Base-by-base conservation (phyloP, 1,140 invertebrate species). In the Anoplolepis gracilipes region DNA sequence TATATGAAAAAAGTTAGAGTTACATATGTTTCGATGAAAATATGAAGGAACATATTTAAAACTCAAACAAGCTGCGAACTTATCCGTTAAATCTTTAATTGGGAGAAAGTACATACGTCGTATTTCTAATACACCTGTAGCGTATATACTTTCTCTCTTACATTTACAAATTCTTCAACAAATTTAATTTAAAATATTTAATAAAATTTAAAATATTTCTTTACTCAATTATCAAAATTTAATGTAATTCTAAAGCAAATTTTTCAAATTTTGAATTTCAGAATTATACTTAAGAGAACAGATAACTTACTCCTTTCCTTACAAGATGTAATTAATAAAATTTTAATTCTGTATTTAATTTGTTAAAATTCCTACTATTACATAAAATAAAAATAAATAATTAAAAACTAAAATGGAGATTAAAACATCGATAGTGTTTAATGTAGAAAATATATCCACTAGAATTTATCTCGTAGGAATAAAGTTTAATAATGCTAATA, bases 41-140 rank as follows among this genome's bases (percentile, higher is more conserved):
- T 39, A 28, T 61, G 16, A 62, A 67, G 1, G n/a, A 22, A 49
- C 46, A 11, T 10, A 19, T 64, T 49, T 13, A 7, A 22, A 78
- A 78, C 22, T 65, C 16, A 22, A 78, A 49, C 16, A 53, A n/a
- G 25, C 6, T 42, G 55, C 10, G 7, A 42, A 59, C 7, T 82
- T 82, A 36, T 22, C 53, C 53, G 53, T 57, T 81, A 70, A 59
- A 81, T 70, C 55, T 46, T 59, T 79, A 79, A 70, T 79, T 72
- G 36, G 19, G 78, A 82, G 78, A 82, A 82, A 82, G 78, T 82
- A 61, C n/a, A n/a, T n/a, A n/a, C 53, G n/a, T 73, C 42, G n/a
- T 46, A 19, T 49, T 72, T 72, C 55, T 73, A 72, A 28, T 33
- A 73, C n/a, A 82, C n/a, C 25, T 53, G 22, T 36, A 39, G 11